Evolutionary conservation across 2,888 invertebrate species (phyloP), one percentile per base, ranked within the genome.

Genomic region (Brachynemurus nebulosus): DNA sequence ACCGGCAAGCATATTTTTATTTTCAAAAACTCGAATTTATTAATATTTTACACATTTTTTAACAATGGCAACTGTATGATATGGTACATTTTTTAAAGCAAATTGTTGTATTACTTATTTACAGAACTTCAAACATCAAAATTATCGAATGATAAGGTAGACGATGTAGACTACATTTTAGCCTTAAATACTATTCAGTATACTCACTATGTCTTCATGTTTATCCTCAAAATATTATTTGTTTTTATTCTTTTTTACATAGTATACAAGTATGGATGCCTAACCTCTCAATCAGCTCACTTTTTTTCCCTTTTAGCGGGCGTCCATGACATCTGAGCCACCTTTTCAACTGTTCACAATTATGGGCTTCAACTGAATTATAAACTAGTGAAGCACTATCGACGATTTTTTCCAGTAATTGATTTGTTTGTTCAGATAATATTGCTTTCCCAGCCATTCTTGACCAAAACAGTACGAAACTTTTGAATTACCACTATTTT

Each of bases 251-350:
- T 2, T 42, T 12, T 17, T 34, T 9, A 18, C 3, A 35, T 35
- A 19, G 35, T 42, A 35, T 20, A 44, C 5, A 39, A 44, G 14
- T 44, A 27, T 30, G 25, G 27, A 44, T 39, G 30, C 19, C 34
- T 40, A 47, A 47, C 34, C 40, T 47, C 34, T 35, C 40, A 44
- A 47, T 30, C 21, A 47, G 40, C 16, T 40, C 40, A 36, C 56
- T 30, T 54, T 53, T 49, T 44, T 49, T 47, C 27, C 47, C 46
- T 47, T 49, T 42, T 42, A 45, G 46, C 38, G 46, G 33, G 45
- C 48, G 47, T 23, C 48, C 48, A 44, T 48, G 48, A 38, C 50
- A 50, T 18, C 47, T 50, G 38, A 51, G 21, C 47, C 49, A 49
- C 19, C 48, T 48, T 49, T 49, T 51, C 21, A 49, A 51, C 44